Percentiles rank a stretch among this genome's conserved stretches.
phyloP scores from a whole-genome alignment of 2,113 vertebrate species.

The Anolis sagrei region DNA sequence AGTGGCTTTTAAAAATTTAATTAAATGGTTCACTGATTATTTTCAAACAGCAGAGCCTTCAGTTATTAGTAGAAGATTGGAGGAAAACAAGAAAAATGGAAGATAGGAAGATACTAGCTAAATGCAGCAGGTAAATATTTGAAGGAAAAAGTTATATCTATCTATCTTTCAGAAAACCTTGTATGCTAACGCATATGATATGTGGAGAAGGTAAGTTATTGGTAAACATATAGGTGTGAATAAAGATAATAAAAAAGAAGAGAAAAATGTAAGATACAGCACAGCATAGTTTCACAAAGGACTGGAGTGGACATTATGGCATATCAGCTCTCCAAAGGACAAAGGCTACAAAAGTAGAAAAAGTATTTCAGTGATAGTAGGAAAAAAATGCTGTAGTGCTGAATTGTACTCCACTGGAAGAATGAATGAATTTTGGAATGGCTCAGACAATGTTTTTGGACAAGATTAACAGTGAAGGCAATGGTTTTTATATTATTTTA shows the following conservation, averaged over 20 bases:
- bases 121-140: slow-evolving; percentile 42
- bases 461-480: too few relatives aligned
- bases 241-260: slow-evolving; percentile 62
- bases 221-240: slow-evolving; percentile 68
- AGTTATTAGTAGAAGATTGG: not conserved
- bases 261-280: slow-evolving; percentile 59
- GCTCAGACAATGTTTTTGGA: too few relatives aligned
- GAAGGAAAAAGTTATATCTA: slow-evolving; percentile 22
- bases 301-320: slow-evolving; percentile 62
- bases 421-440: too few relatives aligned
- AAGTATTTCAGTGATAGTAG: slow-evolving; percentile 33
- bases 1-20: slow-evolving; percentile 32
- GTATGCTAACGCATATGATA: fast-evolving
- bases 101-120: slow-evolving; percentile 33
- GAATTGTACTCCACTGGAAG: too few relatives aligned
- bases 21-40: slow-evolving; percentile 4
- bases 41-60: slow-evolving; percentile 4
- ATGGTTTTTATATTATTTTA: too few relatives aligned
- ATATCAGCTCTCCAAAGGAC: slow-evolving; percentile 63
- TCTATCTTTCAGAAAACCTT: not conserved
- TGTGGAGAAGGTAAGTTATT: slow-evolving; percentile 54
- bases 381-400: slow-evolving; percentile 39
- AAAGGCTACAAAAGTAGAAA: slow-evolving; percentile 56
- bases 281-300: slow-evolving; percentile 49
- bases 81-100: not conserved